Percentiles rank a stretch among this genome's conserved stretches.
Evolutionary conservation across 2,888 invertebrate genomes (phyloP).

Genomic region (Conistra vaccinii): DNA sequence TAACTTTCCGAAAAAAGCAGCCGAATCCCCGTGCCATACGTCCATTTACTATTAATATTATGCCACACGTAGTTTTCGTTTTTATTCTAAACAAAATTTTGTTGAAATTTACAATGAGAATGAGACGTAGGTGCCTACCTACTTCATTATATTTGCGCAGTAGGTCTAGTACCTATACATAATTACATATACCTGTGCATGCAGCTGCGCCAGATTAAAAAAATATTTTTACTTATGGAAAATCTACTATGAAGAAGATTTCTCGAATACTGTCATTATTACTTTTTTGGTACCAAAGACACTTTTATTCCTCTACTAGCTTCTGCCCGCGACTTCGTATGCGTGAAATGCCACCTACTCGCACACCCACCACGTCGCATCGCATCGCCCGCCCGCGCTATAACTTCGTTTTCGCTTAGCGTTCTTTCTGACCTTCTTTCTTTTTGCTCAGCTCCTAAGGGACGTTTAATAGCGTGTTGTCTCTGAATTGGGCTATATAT

Average conservation of each 20-base stretch:
- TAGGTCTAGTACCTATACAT: neutral
- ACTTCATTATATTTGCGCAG: slow-evolving; percentile 6
- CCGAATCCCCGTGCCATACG: slow-evolving; percentile 62
- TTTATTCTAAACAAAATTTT: slow-evolving; percentile 54
- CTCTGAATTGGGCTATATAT: no score
- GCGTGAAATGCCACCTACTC: no score
- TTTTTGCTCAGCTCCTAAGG: no score
- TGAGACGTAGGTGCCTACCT: slow-evolving; percentile 1
- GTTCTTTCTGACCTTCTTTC: no score
- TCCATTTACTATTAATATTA: slow-evolving; percentile 62
- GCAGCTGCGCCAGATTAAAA: neutral
- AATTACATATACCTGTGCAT: neutral
- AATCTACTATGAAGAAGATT: neutral
- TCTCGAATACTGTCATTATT: neutral
- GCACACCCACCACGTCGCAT: no score
- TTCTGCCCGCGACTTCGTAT: no score
- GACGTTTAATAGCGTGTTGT: no score
- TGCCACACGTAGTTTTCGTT: slow-evolving; percentile 56
- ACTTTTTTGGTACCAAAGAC: no score
- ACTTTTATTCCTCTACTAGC: no score
- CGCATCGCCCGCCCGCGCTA: no score
- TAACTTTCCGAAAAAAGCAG: slow-evolving; percentile 69
- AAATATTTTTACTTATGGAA: neutral
- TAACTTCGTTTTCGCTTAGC: no score
- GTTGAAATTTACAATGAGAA: slow-evolving; percentile 45